A percentile compares a stretch with the other conserved stretches of the same genome.
phyloP scores from a whole-genome alignment of 1,140 invertebrate species.

The Panulirus ornatus region DNA sequence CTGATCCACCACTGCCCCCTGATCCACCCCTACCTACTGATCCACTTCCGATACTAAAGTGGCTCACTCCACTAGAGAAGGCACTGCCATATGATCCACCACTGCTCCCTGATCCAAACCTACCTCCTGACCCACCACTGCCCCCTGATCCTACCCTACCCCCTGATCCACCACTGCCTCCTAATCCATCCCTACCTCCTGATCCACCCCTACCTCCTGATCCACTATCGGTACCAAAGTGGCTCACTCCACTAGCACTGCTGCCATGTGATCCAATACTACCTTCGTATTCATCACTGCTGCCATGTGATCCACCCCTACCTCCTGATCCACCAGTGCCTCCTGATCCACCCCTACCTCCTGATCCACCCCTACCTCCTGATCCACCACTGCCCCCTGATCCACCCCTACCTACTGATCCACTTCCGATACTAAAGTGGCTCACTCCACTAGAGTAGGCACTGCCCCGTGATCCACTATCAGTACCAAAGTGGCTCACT shows the following conservation, averaged over 20 bases:
- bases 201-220: background rate
- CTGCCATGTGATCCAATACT: background rate
- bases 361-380: constrained; percentile 3
- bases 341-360: background rate
- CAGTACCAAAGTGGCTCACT: background rate
- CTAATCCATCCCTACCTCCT: background rate
- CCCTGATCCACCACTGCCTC: constrained; percentile 16
- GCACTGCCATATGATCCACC: background rate
- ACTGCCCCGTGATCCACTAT: background rate
- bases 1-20: constrained; percentile 27
- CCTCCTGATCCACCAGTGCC: constrained; percentile 36
- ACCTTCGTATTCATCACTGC: constrained; percentile 1
- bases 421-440: no score
- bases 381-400: background rate
- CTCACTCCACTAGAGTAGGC: no score
- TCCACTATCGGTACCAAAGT: background rate
- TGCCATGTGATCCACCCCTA: background rate
- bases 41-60: constrained; percentile 27
- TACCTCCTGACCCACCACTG: constrained; percentile 7
- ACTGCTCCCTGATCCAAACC: background rate
- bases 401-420: background rate
- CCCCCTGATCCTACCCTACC: no score
- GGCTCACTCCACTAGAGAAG: background rate
- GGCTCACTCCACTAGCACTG: background rate
- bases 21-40: background rate